These are phyloP conservation scores for Cinclus cinclus DNA, from an alignment of 2,113 vertebrate genomes.

Conservation along the genomic window DNA sequence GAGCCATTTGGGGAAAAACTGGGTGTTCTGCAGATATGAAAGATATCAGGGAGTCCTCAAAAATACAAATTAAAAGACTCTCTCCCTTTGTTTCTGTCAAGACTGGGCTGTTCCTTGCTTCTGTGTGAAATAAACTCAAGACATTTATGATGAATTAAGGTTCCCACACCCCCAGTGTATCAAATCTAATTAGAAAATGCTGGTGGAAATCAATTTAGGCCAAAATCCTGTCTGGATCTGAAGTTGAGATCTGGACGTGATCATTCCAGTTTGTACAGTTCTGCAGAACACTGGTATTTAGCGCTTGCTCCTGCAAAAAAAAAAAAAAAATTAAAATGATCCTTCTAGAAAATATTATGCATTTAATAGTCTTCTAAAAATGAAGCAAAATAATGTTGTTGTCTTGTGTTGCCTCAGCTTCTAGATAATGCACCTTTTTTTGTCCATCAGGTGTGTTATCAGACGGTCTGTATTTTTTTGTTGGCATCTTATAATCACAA, in stretches of 20 bases:
- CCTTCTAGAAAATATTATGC: not conserved
- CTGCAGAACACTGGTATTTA: not conserved
- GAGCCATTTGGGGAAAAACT: conserved; percentile 13
- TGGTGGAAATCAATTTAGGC: not conserved
- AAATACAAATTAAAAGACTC: conserved; percentile 10
- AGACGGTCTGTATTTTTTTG: not conserved
- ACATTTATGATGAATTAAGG: conserved; percentile 18
- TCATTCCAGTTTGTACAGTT: not conserved
- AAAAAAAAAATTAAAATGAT: not conserved
- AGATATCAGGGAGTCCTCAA: conserved; percentile 1
- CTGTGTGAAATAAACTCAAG: not conserved
- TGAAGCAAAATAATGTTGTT: not conserved
- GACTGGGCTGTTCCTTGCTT: conserved; percentile 13
- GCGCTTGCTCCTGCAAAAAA: not conserved
- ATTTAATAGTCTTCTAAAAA: not conserved
- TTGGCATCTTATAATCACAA: not conserved
- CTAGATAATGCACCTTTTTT: not conserved
- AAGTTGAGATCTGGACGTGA: not conserved
- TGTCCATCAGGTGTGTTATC: not conserved
- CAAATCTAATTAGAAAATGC: conserved; percentile 36
- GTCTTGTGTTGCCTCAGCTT: not conserved
- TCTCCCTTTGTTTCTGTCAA: conserved; percentile 30
- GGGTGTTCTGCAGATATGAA: conserved; percentile 38
- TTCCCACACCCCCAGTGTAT: conserved; percentile 11
- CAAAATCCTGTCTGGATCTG: conserved; percentile 8